These are phyloP conservation scores for Phasianus colchicus DNA, from an alignment of 2,113 vertebrate genomes.

Conservation along the genomic window DNA sequence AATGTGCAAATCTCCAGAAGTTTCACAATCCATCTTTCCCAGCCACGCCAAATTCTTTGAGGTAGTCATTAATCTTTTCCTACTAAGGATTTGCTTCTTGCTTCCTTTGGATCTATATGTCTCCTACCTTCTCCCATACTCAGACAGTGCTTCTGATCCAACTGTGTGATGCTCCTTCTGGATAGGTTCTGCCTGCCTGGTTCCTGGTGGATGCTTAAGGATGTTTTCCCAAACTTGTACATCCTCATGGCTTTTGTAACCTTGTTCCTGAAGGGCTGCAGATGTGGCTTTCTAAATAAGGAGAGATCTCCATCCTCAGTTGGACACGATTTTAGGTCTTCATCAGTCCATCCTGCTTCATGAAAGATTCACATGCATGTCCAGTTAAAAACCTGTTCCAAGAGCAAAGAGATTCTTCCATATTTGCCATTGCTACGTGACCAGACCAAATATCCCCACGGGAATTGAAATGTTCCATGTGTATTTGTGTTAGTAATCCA, in stretches of 20 bases:
- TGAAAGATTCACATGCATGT: background rate
- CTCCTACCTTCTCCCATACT: background rate
- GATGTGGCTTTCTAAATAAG: background rate
- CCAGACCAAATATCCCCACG: background rate
- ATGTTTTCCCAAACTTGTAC: background rate
- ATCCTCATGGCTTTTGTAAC: accelerated
- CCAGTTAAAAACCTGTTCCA: background rate
- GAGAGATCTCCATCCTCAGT: background rate
- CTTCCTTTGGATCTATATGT: background rate
- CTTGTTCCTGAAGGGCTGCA: background rate
- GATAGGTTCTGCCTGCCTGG: background rate
- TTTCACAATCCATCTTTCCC: background rate
- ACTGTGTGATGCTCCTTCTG: background rate
- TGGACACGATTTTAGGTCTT: background rate
- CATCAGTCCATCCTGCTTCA: background rate
- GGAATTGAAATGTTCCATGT: background rate
- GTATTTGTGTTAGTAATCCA: background rate
- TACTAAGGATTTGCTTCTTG: background rate
- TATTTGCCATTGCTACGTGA: background rate
- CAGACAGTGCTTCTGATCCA: background rate
- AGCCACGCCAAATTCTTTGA: background rate
- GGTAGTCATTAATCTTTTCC: background rate
- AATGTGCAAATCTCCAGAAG: background rate
- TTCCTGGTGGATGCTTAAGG: background rate
- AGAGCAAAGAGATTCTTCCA: background rate